phyloP scores from a whole-genome alignment of 2,888 invertebrate genomes.

The Chirona hameri region DNA sequence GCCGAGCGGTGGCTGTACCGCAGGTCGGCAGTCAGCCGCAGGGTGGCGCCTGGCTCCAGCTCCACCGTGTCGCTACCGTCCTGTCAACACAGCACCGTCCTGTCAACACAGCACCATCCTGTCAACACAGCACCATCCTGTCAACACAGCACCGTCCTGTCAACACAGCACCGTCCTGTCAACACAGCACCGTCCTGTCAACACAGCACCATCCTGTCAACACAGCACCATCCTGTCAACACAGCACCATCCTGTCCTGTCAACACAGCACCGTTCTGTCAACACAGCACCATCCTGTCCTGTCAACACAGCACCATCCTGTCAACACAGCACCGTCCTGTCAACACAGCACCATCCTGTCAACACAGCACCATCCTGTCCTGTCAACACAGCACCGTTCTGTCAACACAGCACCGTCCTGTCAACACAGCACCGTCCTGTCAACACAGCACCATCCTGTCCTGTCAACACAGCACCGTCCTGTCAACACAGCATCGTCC shows the following conservation, averaged over 20 bases:
- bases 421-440: too few relatives aligned
- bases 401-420: too few relatives aligned
- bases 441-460: too few relatives aligned
- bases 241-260: too few relatives aligned
- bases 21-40: slow-evolving; percentile 79
- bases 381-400: too few relatives aligned
- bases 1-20: slow-evolving; percentile 72
- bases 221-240: neutral
- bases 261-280: too few relatives aligned
- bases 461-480: too few relatives aligned
- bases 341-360: neutral
- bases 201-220: neutral
- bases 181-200: neutral
- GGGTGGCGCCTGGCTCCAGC: slow-evolving; percentile 72
- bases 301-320: too few relatives aligned
- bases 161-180: too few relatives aligned
- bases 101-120: neutral
- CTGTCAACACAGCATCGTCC: too few relatives aligned
- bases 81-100: neutral
- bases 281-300: too few relatives aligned
- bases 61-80: slow-evolving; percentile 79
- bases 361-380: too few relatives aligned
- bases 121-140: neutral
- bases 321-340: neutral
- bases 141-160: neutral